Evolutionary conservation across 2,113 vertebrate genomes (phyloP).

Genomic region (Serilophus lunatus): DNA sequence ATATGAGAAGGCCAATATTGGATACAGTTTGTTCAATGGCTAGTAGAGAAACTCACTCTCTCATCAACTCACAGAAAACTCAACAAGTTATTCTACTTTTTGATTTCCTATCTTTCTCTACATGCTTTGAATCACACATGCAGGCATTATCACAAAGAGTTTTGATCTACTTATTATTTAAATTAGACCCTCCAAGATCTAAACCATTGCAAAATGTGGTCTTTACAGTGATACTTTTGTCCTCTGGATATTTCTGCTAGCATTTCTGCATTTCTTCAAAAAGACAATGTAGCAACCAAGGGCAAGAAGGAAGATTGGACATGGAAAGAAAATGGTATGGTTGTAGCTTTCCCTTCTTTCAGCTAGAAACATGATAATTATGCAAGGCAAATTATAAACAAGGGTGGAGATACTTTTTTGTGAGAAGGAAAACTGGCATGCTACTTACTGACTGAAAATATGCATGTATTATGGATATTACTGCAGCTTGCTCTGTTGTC

Average conservation of each 20-base stretch:
- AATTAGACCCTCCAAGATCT: not conserved
- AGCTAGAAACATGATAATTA: not conserved
- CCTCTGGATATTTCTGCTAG: not conserved
- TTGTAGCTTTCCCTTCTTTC: not conserved
- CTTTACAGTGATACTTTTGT: not conserved
- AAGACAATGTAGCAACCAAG: rapidly evolving
- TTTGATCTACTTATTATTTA: not conserved
- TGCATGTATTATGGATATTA: not conserved
- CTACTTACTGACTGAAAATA: not conserved
- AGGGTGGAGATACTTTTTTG: not conserved
- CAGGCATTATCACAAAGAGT: not conserved
- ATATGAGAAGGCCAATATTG: not conserved
- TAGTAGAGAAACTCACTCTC: not conserved
- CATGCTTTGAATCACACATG: not conserved
- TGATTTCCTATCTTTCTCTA: not conserved
- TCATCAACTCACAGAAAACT: not conserved
- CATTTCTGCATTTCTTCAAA: not conserved
- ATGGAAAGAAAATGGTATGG: not conserved
- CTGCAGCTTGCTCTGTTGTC: not conserved
- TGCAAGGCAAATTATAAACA: not conserved
- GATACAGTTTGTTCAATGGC: not conserved
- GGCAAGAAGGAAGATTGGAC: not conserved
- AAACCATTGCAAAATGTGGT: not conserved
- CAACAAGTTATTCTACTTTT: not conserved
- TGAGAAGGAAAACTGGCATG: not conserved